Conservation (phyloP, 2,113 vertebrate species). For the Chunga burmeisteri region DNA sequence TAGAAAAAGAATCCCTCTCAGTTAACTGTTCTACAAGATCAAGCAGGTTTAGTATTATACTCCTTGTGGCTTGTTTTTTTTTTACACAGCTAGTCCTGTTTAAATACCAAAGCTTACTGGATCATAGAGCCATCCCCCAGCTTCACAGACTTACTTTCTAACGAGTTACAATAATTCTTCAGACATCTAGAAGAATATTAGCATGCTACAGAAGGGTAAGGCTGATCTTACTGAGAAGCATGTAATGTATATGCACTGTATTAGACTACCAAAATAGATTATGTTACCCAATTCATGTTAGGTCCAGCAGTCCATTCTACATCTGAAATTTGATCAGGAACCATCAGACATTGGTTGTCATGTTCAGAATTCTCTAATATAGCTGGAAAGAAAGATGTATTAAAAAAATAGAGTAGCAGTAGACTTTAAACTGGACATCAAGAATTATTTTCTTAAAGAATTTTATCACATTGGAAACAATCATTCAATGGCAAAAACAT, state of each 20-base stretch:
- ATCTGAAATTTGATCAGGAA: slow-evolving; percentile 38
- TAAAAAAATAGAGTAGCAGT: background rate
- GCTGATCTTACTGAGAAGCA: background rate
- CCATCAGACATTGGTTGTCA: background rate
- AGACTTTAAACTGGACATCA: background rate
- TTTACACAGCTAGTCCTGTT: background rate
- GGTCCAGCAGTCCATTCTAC: slow-evolving; percentile 69
- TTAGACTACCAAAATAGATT: background rate
- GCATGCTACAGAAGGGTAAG: background rate
- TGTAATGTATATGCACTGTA: background rate
- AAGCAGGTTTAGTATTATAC: background rate
- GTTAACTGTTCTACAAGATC: background rate
- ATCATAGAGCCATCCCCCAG: background rate
- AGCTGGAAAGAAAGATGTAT: slow-evolving; percentile 49
- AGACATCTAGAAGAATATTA: background rate
- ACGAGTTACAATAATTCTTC: background rate
- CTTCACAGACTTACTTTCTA: background rate
- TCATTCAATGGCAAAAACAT: background rate
- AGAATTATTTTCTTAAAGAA: background rate
- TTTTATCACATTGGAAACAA: background rate
- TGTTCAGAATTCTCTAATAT: slow-evolving; percentile 52
- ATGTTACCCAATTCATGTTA: slow-evolving; percentile 67
- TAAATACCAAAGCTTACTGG: background rate
- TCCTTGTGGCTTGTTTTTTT: background rate
- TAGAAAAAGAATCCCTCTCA: background rate